Base-by-base conservation (phyloP, 2,113 vertebrate species). In the Menidia beryllina region DNA sequence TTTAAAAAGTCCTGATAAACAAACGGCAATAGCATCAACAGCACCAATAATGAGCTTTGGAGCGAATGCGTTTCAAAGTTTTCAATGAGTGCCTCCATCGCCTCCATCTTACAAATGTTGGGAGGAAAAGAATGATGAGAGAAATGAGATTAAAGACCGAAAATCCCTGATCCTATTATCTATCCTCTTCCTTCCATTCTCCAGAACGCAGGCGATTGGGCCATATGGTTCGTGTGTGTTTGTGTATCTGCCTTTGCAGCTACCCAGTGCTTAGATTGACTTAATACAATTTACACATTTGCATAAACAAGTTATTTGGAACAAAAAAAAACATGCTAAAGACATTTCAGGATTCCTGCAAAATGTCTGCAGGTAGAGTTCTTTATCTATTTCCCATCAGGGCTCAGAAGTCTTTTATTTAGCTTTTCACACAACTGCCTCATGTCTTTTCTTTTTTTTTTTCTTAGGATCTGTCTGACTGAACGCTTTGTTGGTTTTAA, bases 11-110 rank as follows among this genome's bases (percentile, higher is more conserved):
- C 43, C 45, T 69, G 6, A 65, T 41, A 76, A 82, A 82, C 64
- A 27, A 55, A 45, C 56, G 21, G 12, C 66, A 39, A 14, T 68
- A 73, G 66, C 27, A 53, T 61, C 26, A 53, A 47, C 7, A 34
- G 8, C 50, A 41, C 62, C 3, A 10, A 57, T 58, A 2, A 73
- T 68, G 39, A 82, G 73, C 39, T 78, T 74, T 51, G 0, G 56
- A 73, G 72, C 78, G 75, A 72, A 81, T 71, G 75, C 84, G 74
- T 77, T 57, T 10, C 21, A 55, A 72, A 30, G 13, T 59, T 70
- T 78, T 57, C 47, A 51, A 68, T 61, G 20, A 64, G 77, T 71
- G 55, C 30, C 48, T 77, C 65, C 67, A 51, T 77, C 2, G 11
- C 43, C 56, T 78, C 39, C 43, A 72, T 51, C 67, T 61, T 45